These are phyloP conservation scores for Epinotia bilunana DNA, from an alignment of 2,888 invertebrate species.

Conservation along the genomic window DNA sequence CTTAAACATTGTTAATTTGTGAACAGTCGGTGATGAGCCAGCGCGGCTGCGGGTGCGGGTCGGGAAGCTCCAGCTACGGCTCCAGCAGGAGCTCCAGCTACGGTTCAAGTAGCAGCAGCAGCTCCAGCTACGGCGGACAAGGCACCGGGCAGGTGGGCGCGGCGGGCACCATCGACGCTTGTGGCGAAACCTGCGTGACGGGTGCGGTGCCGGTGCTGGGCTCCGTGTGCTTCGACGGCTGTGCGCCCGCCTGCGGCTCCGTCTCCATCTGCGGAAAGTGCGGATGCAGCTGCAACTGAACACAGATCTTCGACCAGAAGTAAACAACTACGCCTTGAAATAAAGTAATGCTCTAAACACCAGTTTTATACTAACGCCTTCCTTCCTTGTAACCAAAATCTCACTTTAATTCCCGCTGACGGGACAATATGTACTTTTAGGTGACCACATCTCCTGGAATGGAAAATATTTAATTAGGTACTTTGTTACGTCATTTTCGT, in stretches of 20 bases:
- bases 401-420: too few relatives aligned
- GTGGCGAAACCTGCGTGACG: slow-evolving; percentile 43
- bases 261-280: slow-evolving; percentile 33
- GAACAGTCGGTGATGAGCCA: neutral
- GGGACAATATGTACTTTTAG: too few relatives aligned
- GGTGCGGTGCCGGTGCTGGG: slow-evolving; percentile 35
- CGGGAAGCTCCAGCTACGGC: neutral
- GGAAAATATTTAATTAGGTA: too few relatives aligned
- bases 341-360: neutral
- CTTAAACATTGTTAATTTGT: neutral
- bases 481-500: too few relatives aligned
- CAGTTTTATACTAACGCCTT: too few relatives aligned
- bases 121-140: slow-evolving; percentile 32
- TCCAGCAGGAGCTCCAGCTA: neutral
- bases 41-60: neutral
- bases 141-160: slow-evolving; percentile 15
- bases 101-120: slow-evolving; percentile 15
- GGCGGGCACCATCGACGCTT: slow-evolving; percentile 31
- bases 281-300: slow-evolving; percentile 12
- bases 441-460: too few relatives aligned
- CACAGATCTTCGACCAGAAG: neutral
- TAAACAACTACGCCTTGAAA: neutral
- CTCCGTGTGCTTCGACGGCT: slow-evolving; percentile 18
- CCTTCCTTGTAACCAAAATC: too few relatives aligned
- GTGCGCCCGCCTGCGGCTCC: slow-evolving; percentile 27